A percentile compares a stretch with the other conserved stretches of the same genome.
These are phyloP conservation scores for Wiebesia pumilae DNA, from an alignment of 1,140 invertebrate species.

Conservation along the genomic window DNA sequence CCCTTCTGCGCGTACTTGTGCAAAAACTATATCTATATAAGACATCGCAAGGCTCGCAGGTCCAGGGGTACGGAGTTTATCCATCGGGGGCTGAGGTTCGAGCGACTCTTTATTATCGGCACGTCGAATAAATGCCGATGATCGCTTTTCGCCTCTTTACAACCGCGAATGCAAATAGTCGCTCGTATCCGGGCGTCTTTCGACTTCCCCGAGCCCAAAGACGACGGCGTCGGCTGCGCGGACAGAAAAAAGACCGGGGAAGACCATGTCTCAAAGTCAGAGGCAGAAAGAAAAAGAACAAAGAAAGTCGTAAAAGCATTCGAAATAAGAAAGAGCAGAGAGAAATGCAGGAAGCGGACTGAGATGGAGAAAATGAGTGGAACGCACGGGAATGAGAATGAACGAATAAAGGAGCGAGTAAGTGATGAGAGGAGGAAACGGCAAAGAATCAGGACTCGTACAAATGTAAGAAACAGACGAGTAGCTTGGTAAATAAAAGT, in stretches of 20 bases:
- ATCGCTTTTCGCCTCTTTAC: constrained; percentile 68
- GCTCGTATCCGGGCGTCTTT: constrained; percentile 64
- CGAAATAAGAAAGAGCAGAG: constrained; percentile 32
- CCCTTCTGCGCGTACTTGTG: constrained; percentile 13
- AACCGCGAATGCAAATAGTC: constrained; percentile 69
- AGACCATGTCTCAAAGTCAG: constrained; percentile 34
- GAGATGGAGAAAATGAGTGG: constrained; percentile 40
- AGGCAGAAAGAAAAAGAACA: constrained; percentile 44
- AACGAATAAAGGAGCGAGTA: constrained; percentile 28
- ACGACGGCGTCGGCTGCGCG: constrained; percentile 35
- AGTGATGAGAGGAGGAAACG: constrained; percentile 32
- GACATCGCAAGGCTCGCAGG: background rate
- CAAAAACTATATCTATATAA: constrained; percentile 5
- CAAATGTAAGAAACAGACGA: constrained; percentile 24
- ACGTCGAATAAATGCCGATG: constrained; percentile 52
- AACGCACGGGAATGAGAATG: background rate
- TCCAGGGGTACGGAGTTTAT: constrained; percentile 36
- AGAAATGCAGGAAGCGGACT: constrained; percentile 1
- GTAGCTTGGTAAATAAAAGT: constrained; percentile 27
- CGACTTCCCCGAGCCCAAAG: constrained; percentile 58
- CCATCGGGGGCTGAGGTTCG: constrained; percentile 38
- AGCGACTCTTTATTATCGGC: constrained; percentile 63
- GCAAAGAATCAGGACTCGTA: constrained; percentile 19
- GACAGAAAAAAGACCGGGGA: constrained; percentile 4
- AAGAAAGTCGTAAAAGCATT: constrained; percentile 42